Evolutionary conservation across 2,888 invertebrate species (phyloP).

Genomic region (Odontocolon sp.): DNA sequence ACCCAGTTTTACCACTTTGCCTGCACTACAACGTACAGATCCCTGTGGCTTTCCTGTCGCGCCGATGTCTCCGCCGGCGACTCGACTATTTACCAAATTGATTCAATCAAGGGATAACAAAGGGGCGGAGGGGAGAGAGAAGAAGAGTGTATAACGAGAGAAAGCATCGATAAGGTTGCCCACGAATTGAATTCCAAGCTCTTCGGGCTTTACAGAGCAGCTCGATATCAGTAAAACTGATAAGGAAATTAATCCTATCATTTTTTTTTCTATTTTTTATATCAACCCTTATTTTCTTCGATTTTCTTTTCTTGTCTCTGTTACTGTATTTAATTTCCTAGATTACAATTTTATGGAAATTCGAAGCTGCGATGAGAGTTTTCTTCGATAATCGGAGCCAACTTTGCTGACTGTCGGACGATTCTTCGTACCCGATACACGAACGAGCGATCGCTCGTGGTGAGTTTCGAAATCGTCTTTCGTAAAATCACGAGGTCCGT

Average conservation of each 20-base stretch:
- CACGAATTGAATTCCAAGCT: neutral
- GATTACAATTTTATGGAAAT: neutral
- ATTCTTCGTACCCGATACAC: conserved; percentile 20
- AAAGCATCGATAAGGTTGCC: conserved; percentile 18
- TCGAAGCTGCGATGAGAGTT: neutral
- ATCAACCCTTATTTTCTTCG: neutral
- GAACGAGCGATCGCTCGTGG: conserved; percentile 4
- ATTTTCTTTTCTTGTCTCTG: neutral
- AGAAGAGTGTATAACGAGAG: neutral
- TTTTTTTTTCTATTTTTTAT: too few relatives aligned
- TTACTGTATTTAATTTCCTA: neutral
- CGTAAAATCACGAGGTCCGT: conserved; percentile 45
- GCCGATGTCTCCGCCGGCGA: conserved; percentile 33
- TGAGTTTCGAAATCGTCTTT: conserved; percentile 49
- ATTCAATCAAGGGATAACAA: conserved; percentile 20
- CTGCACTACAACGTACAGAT: conserved; percentile 19
- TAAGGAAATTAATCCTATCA: too few relatives aligned
- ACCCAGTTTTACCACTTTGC: conserved; percentile 60
- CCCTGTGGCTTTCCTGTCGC: conserved; percentile 34
- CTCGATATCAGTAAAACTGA: neutral
- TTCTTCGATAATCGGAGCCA: neutral
- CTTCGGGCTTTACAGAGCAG: neutral
- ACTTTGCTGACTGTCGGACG: too few relatives aligned
- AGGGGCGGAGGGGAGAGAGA: neutral
- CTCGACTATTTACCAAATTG: conserved; percentile 18